Base-by-base conservation (phyloP, 2,888 invertebrate genomes). In the Luffia ferchaultella region DNA sequence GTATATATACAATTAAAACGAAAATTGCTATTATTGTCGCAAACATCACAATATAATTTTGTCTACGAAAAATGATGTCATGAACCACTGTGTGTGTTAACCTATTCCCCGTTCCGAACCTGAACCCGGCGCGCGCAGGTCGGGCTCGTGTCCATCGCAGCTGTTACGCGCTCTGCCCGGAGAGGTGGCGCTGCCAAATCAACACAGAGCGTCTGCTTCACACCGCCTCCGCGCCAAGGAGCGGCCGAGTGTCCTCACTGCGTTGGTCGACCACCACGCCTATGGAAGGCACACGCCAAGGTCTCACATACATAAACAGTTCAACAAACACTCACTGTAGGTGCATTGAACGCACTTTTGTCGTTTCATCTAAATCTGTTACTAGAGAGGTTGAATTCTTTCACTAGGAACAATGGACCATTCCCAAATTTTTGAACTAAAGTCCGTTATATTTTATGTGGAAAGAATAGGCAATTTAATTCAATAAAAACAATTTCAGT, bases 131-230 rank as follows among this genome's bases (percentile, higher is more conserved):
- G 49, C 54, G 58, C 56, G 53, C 80, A 92, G 96, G 87, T 96
- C 96, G 63, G 96, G 95, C 54, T 96, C 96, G 61, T 96, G 94
- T 74, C 96, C 96, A 60, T 94, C 93, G 78, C 95, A 94, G 76
- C 87, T 95, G 74, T 88, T 94, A 65, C 92, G 93, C 71, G 85
- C 88, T 64, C 85, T 89, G 70, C 89, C 91, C 50, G 30, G 30
- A 3, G 30, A 12, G 30, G 3, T 12, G 5, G 65, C 77, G 50
- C 60, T 61, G 9, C 50, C 57, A 51, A 58, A 68, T 1, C 56
- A 45, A 50, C 53, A 20, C 40, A 50, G 50, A 47, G 20, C 54
- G 48, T 50, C 52, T 51, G 44, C 50, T 48, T 48, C 52, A 49
- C 57, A 55, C 20, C 59, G 49, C 43, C 53, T 45, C 52, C 57